Base-by-base conservation (phyloP, 2,797 vertebrate species). In the Phylloscopus collybita region DNA sequence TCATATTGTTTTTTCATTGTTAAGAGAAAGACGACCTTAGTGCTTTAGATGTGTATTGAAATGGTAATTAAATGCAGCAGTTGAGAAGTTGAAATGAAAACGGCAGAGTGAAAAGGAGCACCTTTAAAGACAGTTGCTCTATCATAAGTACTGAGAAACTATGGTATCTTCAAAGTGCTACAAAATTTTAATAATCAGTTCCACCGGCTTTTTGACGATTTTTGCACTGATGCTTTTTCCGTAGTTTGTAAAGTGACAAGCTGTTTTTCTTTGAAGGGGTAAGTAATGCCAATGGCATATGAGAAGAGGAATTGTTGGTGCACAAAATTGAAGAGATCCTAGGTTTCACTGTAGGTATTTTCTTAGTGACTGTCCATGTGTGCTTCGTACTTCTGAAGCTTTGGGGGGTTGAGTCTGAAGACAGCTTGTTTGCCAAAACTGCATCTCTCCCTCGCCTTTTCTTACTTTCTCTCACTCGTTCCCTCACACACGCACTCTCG, bases 401-500 rank as follows among this genome's bases (percentile, higher is more conserved):
- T 74, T 79, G 40, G 20, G 69, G 54, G n/a, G 8, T 16, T 74
- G 40, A 86, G n/a, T 57, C n/a, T 62, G 45, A 82, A 66, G 45
- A n/a, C 19, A 82, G 11, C 22, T 76, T 3, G 1, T 74, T 79
- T 78, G 8, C 32, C 23, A 29, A 51, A 81, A 6, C 25, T 51
- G 26, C 2, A 0, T 51, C 36, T 76, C 38, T 36, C 25, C 32
- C 7, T 51, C 22, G 88, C 23, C 21, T 66, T 80, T 59, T 71
- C 51, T 82, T 53, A 44, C n/a, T 81, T 74, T 69, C 26, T 65
- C 16, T 73, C 62, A 40, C 32, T 81, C 32, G 3, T n/a, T 60
- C 26, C 5, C 25, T 71, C 32, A 16, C 4, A 3, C 10, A 6
- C 27, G 38, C 23, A 9, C 29, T 85, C 23, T 45, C 0, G 0